A percentile compares a stretch with the other conserved stretches of the same genome.
Evolutionary conservation across 2,888 invertebrate genomes (phyloP).

Genomic region (Zootermopsis nevadensis): DNA sequence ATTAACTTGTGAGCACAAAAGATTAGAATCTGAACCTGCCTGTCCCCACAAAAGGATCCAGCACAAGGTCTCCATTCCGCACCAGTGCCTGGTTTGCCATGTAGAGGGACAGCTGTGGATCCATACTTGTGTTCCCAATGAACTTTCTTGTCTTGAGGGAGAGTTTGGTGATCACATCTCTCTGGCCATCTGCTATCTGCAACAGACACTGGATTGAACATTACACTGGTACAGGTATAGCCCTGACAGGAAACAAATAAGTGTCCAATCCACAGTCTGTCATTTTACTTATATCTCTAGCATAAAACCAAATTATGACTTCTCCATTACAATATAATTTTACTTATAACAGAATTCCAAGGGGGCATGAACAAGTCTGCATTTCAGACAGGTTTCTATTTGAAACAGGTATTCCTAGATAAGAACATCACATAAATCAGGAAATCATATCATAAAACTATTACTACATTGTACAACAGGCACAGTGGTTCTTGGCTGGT

Average conservation of each 20-base stretch:
- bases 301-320: too few species aligned
- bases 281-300: neutral
- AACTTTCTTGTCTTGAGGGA: slow-evolving; percentile 92
- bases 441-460: too few species aligned
- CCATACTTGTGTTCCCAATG: slow-evolving; percentile 99
- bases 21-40: slow-evolving; percentile 59
- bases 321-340: too few species aligned
- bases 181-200: slow-evolving; percentile 86
- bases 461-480: too few species aligned
- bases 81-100: slow-evolving; percentile 96
- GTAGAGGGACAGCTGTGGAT: slow-evolving; percentile 90
- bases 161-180: slow-evolving; percentile 81
- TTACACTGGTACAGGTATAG: neutral
- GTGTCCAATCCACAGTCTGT: neutral
- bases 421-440: too few species aligned
- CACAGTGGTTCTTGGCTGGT: too few species aligned
- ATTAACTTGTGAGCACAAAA: too few species aligned
- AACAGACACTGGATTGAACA: slow-evolving; percentile 52
- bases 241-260: neutral
- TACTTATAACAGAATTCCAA: too few species aligned
- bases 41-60: slow-evolving; percentile 95
- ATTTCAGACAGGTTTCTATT: too few species aligned
- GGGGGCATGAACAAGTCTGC: too few species aligned
- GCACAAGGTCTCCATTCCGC: slow-evolving; percentile 75
- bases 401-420: too few species aligned